A percentile compares a stretch with the other conserved stretches of the same genome.
phyloP scores from a whole-genome alignment of 2,113 vertebrate species.

The Brienomyrus longianalis region DNA sequence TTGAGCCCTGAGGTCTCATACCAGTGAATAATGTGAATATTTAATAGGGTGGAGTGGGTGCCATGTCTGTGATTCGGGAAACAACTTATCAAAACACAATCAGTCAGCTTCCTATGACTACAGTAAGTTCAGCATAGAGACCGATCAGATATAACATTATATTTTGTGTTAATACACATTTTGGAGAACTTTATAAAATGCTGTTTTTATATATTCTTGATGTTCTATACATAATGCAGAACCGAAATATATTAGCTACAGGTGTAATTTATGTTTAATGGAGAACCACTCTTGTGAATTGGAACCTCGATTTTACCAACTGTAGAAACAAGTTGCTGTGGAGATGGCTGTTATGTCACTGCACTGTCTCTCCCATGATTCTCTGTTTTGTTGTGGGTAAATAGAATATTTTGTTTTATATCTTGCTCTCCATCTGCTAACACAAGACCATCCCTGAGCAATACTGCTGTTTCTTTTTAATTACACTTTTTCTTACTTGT shows the following conservation, averaged over 20 bases:
- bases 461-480: conserved; percentile 57
- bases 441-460: conserved; percentile 20
- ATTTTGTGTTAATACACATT: not conserved
- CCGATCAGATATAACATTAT: not conserved
- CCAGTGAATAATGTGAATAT: conserved; percentile 33
- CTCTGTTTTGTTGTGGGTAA: not conserved
- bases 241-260: not conserved
- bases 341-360: not conserved
- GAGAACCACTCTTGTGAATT: conserved; percentile 18
- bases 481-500: not conserved
- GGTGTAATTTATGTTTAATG: conserved; percentile 7
- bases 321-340: not conserved
- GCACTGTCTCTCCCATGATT: conserved; percentile 1
- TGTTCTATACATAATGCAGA: not conserved
- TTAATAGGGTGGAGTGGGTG: not conserved
- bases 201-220: conserved; percentile 1
- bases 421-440: not conserved
- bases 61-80: not conserved
- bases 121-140: not conserved
- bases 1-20: not conserved
- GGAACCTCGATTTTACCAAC: conserved; percentile 1
- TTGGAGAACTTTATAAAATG: not conserved
- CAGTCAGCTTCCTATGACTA: not conserved
- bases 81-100: not conserved
- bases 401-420: not conserved